These are phyloP conservation scores for Eira barbara DNA, from an alignment of 2,113 vertebrate species.

Conservation along the genomic window DNA sequence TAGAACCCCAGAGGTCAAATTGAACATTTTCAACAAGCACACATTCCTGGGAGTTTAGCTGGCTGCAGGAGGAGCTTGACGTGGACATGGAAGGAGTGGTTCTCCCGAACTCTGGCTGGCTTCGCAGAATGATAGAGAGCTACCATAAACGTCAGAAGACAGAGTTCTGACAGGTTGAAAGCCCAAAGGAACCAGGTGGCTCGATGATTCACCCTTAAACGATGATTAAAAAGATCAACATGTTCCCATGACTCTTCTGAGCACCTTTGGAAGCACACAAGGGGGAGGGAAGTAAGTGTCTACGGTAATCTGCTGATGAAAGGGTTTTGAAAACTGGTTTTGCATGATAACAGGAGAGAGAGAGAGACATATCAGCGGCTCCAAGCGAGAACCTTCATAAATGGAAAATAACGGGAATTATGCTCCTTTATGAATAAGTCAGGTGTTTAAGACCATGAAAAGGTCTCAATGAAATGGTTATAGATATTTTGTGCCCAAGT, in stretches of 20 bases:
- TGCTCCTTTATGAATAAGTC: neutral
- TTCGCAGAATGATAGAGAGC: neutral
- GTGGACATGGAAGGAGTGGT: rapidly evolving
- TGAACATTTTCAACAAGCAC: neutral
- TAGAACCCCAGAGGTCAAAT: neutral
- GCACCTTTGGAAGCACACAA: neutral
- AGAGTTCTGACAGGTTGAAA: rapidly evolving
- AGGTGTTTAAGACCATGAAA: too few species aligned
- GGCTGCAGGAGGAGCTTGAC: neutral
- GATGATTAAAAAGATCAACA: neutral
- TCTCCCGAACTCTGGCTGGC: neutral
- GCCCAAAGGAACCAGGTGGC: neutral
- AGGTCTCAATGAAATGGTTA: neutral
- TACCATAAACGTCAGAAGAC: neutral
- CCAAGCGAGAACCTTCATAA: neutral
- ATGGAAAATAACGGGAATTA: neutral
- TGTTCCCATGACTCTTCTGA: neutral
- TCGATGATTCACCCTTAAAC: neutral
- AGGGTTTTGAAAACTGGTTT: neutral
- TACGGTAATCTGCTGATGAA: neutral
- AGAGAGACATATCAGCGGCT: neutral
- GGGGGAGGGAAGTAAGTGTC: neutral
- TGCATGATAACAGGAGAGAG: neutral
- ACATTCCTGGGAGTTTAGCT: neutral
- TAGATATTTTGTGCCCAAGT: neutral